phyloP scores from a whole-genome alignment of 2,113 vertebrate species.

The Sinocyclocheilus anophthalmus region DNA sequence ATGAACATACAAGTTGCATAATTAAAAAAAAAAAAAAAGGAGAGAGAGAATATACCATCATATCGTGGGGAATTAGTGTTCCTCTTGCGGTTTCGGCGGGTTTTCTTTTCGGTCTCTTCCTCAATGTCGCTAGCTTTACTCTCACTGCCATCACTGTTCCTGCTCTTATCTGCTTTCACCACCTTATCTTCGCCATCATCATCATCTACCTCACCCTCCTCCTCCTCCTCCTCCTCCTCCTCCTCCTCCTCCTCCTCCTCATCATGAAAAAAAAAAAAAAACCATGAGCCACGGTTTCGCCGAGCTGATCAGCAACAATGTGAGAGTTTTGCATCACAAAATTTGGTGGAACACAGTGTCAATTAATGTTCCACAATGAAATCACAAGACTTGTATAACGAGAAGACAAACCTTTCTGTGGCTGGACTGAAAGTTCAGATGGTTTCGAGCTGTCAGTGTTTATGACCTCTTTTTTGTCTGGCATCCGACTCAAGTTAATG shows the following conservation, averaged over 20 bases:
- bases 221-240: conserved; percentile 82
- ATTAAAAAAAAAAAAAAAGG: no score
- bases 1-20: background rate
- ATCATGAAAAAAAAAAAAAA: no score
- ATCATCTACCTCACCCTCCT: conserved; percentile 78
- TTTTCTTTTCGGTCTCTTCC: conserved; percentile 56
- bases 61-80: no score
- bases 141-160: conserved; percentile 59
- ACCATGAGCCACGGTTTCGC: conserved; percentile 67
- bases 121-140: conserved; percentile 59
- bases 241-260: conserved; percentile 85
- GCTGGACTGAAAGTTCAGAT: conserved; percentile 71
- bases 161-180: conserved; percentile 66
- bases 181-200: conserved; percentile 80
- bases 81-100: conserved; percentile 58
- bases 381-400: background rate
- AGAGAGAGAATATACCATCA: background rate
- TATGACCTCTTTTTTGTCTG: conserved; percentile 75
- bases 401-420: conserved; percentile 76
- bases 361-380: background rate
- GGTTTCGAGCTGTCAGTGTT: conserved; percentile 67
- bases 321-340: background rate
- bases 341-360: background rate
- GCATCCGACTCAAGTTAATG: conserved; percentile 89
- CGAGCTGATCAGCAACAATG: conserved; percentile 48